Conservation (phyloP, 2,113 vertebrate species). For the Equus quagga region DNA sequence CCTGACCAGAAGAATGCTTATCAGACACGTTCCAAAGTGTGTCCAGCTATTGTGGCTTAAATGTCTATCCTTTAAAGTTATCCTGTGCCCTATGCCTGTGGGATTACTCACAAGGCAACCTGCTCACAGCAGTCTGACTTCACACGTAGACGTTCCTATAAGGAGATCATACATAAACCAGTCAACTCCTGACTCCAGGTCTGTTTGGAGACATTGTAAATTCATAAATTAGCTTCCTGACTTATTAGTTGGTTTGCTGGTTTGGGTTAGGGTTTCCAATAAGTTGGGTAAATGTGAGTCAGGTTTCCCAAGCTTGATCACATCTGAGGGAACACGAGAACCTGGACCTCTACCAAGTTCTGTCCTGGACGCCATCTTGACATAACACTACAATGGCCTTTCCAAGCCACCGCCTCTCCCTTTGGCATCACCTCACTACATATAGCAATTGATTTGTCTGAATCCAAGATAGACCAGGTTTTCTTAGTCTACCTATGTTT, state of each 20-base stretch:
- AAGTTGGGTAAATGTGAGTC: neutral
- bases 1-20: neutral
- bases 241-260: neutral
- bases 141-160: neutral
- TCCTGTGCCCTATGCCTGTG: neutral
- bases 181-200: neutral
- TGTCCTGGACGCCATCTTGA: neutral
- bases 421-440: neutral
- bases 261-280: neutral
- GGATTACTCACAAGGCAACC: neutral
- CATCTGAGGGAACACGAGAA: neutral
- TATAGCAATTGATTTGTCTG: neutral
- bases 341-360: neutral
- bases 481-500: neutral
- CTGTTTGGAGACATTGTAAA: neutral
- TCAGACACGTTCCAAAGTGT: neutral
- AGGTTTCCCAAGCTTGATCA: neutral
- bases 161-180: neutral
- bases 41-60: neutral
- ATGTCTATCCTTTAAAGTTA: neutral
- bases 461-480: neutral
- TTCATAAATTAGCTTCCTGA: neutral
- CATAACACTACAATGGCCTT: neutral
- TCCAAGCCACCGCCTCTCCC: neutral
- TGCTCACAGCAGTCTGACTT: neutral